Evolutionary conservation across 2,888 invertebrate genomes (phyloP).

Genomic region (Chymomyza fuscimana): DNA sequence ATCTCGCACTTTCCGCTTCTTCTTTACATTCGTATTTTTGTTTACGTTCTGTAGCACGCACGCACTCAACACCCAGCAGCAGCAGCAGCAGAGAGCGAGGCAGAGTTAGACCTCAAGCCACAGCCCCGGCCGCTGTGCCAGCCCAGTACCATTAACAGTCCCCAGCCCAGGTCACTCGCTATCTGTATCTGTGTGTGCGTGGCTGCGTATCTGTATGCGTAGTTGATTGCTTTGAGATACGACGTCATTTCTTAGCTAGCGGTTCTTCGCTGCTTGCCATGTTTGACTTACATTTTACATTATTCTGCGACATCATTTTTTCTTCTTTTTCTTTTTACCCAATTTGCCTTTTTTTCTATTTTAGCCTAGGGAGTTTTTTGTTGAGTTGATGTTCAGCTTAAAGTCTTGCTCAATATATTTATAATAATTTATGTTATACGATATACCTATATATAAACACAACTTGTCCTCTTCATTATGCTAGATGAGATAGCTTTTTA

Average conservation of each 20-base stretch:
- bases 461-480: neutral
- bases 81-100: neutral
- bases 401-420: neutral
- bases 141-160: neutral
- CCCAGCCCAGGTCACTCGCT: constrained; percentile 4
- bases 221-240: constrained; percentile 42
- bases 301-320: constrained; percentile 12
- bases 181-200: constrained; percentile 16
- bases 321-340: neutral
- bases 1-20: constrained; percentile 73
- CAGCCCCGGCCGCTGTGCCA: neutral
- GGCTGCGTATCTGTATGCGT: constrained; percentile 11
- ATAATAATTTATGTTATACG: neutral
- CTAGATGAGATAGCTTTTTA: constrained; percentile 39
- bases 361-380: constrained; percentile 12
- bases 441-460: neutral
- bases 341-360: constrained; percentile 1
- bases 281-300: constrained; percentile 26
- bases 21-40: constrained; percentile 72
- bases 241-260: constrained; percentile 10
- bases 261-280: constrained; percentile 19
- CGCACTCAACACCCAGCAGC: constrained; percentile 22
- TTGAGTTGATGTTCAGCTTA: neutral
- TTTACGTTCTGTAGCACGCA: constrained; percentile 70
- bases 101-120: neutral